Evolutionary conservation across 1,140 invertebrate species (phyloP), one percentile per base, ranked within the genome.

Genomic region (Steinernema khuongi): DNA sequence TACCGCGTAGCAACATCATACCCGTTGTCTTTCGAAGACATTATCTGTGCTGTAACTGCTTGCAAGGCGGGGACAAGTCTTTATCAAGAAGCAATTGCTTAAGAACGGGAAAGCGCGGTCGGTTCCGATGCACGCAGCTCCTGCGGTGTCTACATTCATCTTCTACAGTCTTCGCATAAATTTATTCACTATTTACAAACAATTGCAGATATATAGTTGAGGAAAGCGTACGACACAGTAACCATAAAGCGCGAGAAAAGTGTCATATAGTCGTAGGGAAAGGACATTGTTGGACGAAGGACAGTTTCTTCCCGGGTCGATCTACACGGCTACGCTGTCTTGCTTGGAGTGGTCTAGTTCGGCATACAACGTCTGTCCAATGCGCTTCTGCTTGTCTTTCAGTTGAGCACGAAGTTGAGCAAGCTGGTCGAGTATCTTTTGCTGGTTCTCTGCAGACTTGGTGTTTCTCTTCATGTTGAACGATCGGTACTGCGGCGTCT

Each of bases 401-500:
- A 78, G 60, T 33, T 78, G 77, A 22, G 72, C 72, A 14, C 77
- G 79, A 11, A 78, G 71, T 18, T 79, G 41, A 7, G 77, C 77
- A 19, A 78, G 67, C 36, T 80, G 77, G n/a, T 80, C 77, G 31
- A 78, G 77, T 18, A 78, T 78, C 67, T 72, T 66, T 17, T 76
- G 71, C n/a, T 81, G 78, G 31, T 73, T 78, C 67, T 77, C 28
- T 19, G 68, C n/a, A n/a, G n/a, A n/a, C n/a, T n/a, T n/a, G n/a
- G n/a, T 80, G 72, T 78, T 74, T 17, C 69, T 33, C 41, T 80
- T 78, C 77, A 78, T 29, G 69, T 78, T 78, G 41, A 78, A 71
- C 18, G 77, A 78, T 32, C 77, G 77, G 43, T 78, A 80, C 30
- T 78, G 79, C 1, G 67, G 41, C 19, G 74, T 80, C 73, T 77